Conservation (phyloP, 2,113 vertebrate species). For the Scomber japonicus region DNA sequence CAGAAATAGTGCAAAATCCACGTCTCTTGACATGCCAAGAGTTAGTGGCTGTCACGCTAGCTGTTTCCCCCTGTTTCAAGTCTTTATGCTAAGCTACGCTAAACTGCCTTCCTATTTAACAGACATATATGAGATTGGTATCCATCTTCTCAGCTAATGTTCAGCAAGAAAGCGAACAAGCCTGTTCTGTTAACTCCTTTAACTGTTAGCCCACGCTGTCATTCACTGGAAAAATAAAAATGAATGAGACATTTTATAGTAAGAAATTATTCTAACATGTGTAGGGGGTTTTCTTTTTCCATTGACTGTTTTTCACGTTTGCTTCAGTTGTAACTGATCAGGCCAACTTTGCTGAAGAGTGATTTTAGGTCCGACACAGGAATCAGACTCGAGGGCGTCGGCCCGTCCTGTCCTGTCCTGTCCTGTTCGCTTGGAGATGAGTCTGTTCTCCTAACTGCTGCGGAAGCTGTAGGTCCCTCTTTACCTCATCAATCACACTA, state of each 20-base stretch:
- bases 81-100: not conserved
- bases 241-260: too few species aligned
- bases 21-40: too few species aligned
- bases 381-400: conserved; percentile 10
- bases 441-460: not conserved
- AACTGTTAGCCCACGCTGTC: not conserved
- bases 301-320: not conserved
- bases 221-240: not conserved
- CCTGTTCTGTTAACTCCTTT: not conserved
- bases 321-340: not conserved
- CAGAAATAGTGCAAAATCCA: too few species aligned
- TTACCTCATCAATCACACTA: conserved; percentile 61
- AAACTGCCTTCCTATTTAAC: too few species aligned
- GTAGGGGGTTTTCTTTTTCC: not conserved
- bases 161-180: not conserved
- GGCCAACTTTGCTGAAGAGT: not conserved
- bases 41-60: too few species aligned
- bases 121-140: too few species aligned
- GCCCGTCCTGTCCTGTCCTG: conserved; percentile 30
- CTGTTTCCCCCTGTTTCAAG: not conserved
- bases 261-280: not conserved
- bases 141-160: not conserved
- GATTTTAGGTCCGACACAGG: not conserved
- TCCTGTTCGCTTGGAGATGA: conserved; percentile 35
- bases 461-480: conserved; percentile 48